Evolutionary conservation across 2,888 invertebrate species (phyloP), one percentile per base, ranked within the genome.

Genomic region (Athalia circularis): DNA sequence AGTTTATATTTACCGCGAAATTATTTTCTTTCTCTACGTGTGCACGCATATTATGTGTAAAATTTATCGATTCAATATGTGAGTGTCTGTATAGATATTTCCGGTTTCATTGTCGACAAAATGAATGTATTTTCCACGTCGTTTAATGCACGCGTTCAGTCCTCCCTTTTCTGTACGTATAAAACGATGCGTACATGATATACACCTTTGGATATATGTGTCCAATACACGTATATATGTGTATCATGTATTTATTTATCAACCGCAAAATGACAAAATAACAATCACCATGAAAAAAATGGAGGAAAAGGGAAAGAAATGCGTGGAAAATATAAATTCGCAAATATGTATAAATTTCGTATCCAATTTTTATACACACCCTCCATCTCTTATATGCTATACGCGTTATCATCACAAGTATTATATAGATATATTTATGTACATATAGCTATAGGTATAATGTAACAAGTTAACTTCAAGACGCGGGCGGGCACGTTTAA

Each of bases 1-100:
- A 29, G 29, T 29, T 29, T 29, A 29, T 29, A 29, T 29, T 29
- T 2, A 29, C 29, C 29, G 2, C 29, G 29, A 29, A 29, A 29
- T 29, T 29, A 29, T 11, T 52, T 52, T 52, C 11, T 52, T 52
- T 52, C 52, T 52, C 11, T 52, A 11, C 52, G 52, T 2, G 52
- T 29, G 2, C 29, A 29, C 29, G 2, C 29, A 29, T 29, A 29
- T 29, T 29, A 29, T 29, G 29, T 29, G 29, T 45, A 43, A 64
- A 64, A 43, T 45, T 47, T n/a, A n/a, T 64, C 45, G 9, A n/a
- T 45, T 47, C 3, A 64, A n/a, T 64, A 81, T 82, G 82, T 84
- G 80, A 72, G 70, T 47, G 68, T 76, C 62, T 61, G 61, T 50
- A 57, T 11, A 59, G 43, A 13, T 65, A 15, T 72, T 72, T 61